Evolutionary conservation across 2,797 vertebrate species (phyloP).

Genomic region (Falco columbarius): DNA sequence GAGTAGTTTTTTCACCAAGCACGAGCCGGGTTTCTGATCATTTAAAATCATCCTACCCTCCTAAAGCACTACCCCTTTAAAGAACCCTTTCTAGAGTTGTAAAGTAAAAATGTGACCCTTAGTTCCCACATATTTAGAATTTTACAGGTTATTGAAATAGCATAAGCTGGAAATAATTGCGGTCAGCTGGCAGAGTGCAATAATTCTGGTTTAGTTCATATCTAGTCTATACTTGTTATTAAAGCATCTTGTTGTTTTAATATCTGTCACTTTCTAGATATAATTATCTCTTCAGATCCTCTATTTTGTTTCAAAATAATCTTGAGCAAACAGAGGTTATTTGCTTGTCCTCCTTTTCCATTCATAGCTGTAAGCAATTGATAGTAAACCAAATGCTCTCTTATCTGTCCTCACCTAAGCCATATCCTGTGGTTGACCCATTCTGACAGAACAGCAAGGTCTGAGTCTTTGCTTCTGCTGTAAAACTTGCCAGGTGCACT

Average conservation of each 20-base stretch:
- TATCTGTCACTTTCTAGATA: slow-evolving; percentile 11
- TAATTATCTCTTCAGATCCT: slow-evolving; percentile 41
- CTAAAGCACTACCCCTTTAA: neutral
- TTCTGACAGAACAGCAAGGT: neutral
- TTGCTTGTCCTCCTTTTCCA: neutral
- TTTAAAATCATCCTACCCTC: neutral
- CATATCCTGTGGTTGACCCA: neutral
- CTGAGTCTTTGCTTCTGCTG: neutral
- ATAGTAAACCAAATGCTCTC: neutral
- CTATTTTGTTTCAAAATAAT: slow-evolving; percentile 32
- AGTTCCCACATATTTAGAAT: neutral
- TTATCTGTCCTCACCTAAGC: neutral
- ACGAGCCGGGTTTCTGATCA: neutral
- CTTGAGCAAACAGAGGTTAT: neutral
- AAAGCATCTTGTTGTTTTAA: slow-evolving; percentile 49
- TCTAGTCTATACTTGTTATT: slow-evolving; percentile 27
- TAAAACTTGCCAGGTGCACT: neutral
- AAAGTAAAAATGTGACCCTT: neutral
- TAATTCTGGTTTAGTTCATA: slow-evolving; percentile 4
- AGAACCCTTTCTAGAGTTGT: neutral
- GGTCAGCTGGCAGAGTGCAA: slow-evolving; percentile 25
- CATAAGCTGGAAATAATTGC: slow-evolving; percentile 4
- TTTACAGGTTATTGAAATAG: slow-evolving; percentile 25
- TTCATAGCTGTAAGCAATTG: neutral
- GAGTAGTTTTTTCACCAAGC: neutral